These are phyloP conservation scores for Salvelinus sp. DNA, from an alignment of 2,113 vertebrate species.

Conservation along the genomic window DNA sequence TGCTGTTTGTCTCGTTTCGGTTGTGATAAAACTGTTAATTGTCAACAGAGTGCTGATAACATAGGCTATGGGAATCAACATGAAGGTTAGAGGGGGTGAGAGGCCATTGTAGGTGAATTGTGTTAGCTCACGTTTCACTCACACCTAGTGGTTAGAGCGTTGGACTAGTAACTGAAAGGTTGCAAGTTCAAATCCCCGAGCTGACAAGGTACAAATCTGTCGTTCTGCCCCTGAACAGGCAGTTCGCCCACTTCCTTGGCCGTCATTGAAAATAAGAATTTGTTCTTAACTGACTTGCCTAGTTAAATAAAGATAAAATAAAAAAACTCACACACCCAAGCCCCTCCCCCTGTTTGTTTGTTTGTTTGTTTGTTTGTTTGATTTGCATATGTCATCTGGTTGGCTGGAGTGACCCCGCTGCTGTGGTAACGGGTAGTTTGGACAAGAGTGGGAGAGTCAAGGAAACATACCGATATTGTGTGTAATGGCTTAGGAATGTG, in stretches of 20 bases:
- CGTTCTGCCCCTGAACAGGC: too few species aligned
- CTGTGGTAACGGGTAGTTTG: conserved; percentile 41
- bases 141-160: not conserved
- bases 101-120: conserved; percentile 41
- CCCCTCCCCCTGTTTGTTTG: conserved; percentile 21
- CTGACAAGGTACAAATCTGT: too few species aligned
- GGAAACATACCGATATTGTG: not conserved
- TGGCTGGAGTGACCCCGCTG: conserved; percentile 48
- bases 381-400: conserved; percentile 31
- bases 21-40: conserved; percentile 50
- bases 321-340: not conserved
- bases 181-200: too few species aligned
- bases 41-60: conserved; percentile 57
- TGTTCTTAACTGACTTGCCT: too few species aligned
- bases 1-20: conserved; percentile 41
- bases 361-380: conserved; percentile 23
- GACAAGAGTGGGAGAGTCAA: not conserved
- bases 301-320: too few species aligned
- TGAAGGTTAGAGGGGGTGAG: conserved; percentile 4
- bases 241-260: too few species aligned
- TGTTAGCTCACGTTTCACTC: conserved; percentile 20
- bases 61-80: conserved; percentile 36
- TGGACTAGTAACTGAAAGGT: too few species aligned
- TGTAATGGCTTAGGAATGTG: conserved; percentile 46
- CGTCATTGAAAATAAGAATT: too few species aligned